Evolutionary conservation across 2,113 vertebrate species (phyloP).

Genomic region (Cochlearius cochlearius): DNA sequence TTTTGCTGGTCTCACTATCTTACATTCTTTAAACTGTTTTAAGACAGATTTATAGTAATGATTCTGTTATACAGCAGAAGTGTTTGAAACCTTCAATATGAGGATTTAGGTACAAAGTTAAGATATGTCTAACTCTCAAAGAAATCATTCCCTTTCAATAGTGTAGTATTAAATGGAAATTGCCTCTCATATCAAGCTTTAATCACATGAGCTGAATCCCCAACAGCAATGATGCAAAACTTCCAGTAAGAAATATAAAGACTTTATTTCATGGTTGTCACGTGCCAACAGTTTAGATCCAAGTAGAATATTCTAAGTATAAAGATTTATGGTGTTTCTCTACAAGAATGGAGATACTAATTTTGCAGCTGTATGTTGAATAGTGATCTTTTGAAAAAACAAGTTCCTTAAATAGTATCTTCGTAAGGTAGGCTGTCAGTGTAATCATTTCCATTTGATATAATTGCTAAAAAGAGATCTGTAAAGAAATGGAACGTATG

Average conservation of each 20-base stretch:
- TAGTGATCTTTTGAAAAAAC: background rate
- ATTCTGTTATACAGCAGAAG: background rate
- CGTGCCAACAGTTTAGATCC: background rate
- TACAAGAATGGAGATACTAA: background rate
- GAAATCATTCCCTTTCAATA: background rate
- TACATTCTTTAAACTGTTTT: background rate
- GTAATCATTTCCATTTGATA: constrained; percentile 24
- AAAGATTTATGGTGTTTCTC: constrained; percentile 31
- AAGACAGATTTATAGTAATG: background rate
- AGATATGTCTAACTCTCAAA: background rate
- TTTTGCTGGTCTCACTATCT: background rate
- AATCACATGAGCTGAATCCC: background rate
- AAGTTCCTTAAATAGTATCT: background rate
- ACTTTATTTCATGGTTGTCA: background rate
- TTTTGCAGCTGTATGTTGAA: constrained; percentile 14
- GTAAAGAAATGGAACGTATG: background rate
- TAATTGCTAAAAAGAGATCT: constrained; percentile 10
- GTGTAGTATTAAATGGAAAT: background rate
- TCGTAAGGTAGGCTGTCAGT: constrained; percentile 5
- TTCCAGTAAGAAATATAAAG: background rate
- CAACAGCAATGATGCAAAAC: background rate
- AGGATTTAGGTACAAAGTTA: background rate
- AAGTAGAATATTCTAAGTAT: background rate
- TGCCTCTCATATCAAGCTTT: background rate
- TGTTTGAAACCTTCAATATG: background rate